Evolutionary conservation across 2,797 vertebrate species (phyloP).

Genomic region (Hemibagrus guttatus): DNA sequence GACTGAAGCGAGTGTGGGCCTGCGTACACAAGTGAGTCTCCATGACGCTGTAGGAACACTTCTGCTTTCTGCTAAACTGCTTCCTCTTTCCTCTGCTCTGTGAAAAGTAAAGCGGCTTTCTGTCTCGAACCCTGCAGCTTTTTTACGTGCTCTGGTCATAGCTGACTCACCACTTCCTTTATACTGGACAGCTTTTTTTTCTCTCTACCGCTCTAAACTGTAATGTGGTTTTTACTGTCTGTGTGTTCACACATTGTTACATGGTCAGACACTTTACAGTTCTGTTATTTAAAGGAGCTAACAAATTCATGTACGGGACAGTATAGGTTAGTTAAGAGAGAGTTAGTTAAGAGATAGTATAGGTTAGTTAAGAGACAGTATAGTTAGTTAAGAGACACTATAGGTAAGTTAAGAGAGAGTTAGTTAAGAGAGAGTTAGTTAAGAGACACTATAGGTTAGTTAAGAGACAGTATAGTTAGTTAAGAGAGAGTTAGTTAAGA

Average conservation of each 20-base stretch:
- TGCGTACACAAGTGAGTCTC: slow-evolving; percentile 87
- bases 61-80: neutral
- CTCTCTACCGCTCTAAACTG: neutral
- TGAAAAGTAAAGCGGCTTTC: neutral
- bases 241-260: no score
- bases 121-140: neutral
- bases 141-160: neutral
- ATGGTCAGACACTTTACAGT: neutral
- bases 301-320: neutral
- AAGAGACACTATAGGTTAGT: no score
- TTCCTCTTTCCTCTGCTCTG: neutral
- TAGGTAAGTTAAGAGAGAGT: no score
- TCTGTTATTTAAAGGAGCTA: neutral
- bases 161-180: neutral
- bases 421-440: no score
- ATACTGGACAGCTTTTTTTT: neutral
- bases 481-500: no score
- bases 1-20: slow-evolving; percentile 88
- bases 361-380: no score
- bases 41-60: neutral
- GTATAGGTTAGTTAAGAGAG: no score
- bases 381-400: no score
- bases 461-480: no score
- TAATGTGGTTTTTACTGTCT: neutral
- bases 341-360: no score